Percentiles rank a stretch among this genome's conserved stretches.
These are phyloP conservation scores for Cryptoblepharus egeriae DNA, from an alignment of 2,797 vertebrate species.

Conservation along the genomic window DNA sequence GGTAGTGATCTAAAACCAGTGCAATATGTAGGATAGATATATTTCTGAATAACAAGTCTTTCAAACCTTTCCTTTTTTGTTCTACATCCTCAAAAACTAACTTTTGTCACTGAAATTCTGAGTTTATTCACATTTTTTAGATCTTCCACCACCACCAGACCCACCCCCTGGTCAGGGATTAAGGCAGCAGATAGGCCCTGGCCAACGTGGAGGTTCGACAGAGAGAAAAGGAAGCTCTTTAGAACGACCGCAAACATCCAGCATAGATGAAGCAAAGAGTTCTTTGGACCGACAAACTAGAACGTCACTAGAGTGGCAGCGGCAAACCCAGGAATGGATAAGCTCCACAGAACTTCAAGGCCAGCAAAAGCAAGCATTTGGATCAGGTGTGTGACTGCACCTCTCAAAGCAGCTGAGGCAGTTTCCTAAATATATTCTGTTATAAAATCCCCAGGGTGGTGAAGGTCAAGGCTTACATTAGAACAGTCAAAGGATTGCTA, in stretches of 20 bases:
- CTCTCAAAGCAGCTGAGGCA: constrained; percentile 60
- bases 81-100: constrained; percentile 58
- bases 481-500: constrained; percentile 12
- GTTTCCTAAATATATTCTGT: constrained; percentile 33
- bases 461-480: constrained; percentile 47
- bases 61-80: constrained; percentile 32
- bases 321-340: constrained; percentile 92
- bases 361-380: constrained; percentile 88
- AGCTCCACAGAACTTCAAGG: constrained; percentile 88
- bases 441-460: not conserved
- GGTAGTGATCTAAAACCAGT: not conserved
- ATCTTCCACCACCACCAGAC: constrained; percentile 98
- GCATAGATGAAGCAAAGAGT: constrained; percentile 89
- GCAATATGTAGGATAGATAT: not conserved
- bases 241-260: constrained; percentile 88
- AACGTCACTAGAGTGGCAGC: constrained; percentile 90
- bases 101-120: constrained; percentile 68
- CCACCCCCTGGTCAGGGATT: constrained; percentile 94
- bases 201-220: constrained; percentile 80
- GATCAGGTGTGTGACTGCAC: constrained; percentile 80
- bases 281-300: constrained; percentile 89
- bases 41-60: constrained; percentile 31
- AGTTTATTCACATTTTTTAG: constrained; percentile 86
- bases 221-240: constrained; percentile 94
- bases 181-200: constrained; percentile 85